These are phyloP conservation scores for Diarsia brunnea DNA, from an alignment of 2,888 invertebrate genomes.

Conservation along the genomic window DNA sequence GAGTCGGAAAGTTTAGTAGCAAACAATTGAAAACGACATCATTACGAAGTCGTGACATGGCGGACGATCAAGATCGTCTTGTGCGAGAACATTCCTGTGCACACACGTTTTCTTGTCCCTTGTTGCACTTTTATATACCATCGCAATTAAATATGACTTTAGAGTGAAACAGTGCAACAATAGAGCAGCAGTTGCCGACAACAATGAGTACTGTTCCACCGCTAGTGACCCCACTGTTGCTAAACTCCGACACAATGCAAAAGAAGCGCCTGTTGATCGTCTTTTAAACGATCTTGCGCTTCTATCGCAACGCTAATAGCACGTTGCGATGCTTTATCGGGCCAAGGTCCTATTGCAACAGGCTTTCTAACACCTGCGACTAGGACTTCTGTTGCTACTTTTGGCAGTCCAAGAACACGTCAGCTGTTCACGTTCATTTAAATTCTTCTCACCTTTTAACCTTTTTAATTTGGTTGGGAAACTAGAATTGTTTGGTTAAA, in stretches of 20 bases:
- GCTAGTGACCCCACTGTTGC: conserved; percentile 84
- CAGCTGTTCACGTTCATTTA: conserved; percentile 78
- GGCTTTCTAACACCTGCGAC: conserved; percentile 87
- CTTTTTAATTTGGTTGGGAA: conserved; percentile 84
- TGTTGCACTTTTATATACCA: conserved; percentile 72
- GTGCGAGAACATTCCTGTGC: conserved; percentile 72
- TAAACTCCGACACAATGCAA: conserved; percentile 84
- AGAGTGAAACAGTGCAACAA: conserved; percentile 82
- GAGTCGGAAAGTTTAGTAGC: conserved; percentile 34
- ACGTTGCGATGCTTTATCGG: conserved; percentile 83
- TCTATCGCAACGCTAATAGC: conserved; percentile 85
- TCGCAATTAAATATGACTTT: conserved; percentile 85
- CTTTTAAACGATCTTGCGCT: conserved; percentile 89
- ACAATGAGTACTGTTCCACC: conserved; percentile 80
- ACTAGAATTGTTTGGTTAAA: conserved; percentile 72
- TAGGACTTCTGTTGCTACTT: conserved; percentile 79
- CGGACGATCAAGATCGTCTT: conserved; percentile 75
- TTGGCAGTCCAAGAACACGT: conserved; percentile 76
- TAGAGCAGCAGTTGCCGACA: conserved; percentile 79
- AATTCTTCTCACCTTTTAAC: conserved; percentile 86
- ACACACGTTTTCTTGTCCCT: conserved; percentile 67
- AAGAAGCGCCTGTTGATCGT: conserved; percentile 87
- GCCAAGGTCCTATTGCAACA: conserved; percentile 87
- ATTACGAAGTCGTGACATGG: conserved; percentile 77
- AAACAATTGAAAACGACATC: conserved; percentile 73